These are phyloP conservation scores for Elegia similella DNA, from an alignment of 2,888 invertebrate genomes.

Conservation along the genomic window DNA sequence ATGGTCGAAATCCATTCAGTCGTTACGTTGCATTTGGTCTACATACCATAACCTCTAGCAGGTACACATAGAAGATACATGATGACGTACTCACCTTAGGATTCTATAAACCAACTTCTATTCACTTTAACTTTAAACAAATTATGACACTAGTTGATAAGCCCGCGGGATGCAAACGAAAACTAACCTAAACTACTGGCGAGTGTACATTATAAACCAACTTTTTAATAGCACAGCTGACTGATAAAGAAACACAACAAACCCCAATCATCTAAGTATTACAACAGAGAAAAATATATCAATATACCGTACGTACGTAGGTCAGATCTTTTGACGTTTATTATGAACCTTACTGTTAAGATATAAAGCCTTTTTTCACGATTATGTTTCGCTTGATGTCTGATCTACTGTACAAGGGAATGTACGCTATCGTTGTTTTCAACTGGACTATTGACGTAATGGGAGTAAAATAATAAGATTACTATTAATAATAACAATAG, in stretches of 20 bases:
- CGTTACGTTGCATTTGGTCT: too few relatives aligned
- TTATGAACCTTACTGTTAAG: too few relatives aligned
- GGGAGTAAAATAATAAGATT: constrained; percentile 28
- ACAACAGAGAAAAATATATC: too few relatives aligned
- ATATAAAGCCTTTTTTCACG: too few relatives aligned
- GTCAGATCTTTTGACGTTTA: too few relatives aligned
- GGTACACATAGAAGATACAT: too few relatives aligned
- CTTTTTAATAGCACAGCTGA: constrained; percentile 38
- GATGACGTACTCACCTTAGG: too few relatives aligned
- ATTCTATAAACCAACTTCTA: neutral
- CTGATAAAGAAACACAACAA: constrained; percentile 41
- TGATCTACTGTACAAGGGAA: neutral
- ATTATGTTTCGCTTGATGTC: too few relatives aligned
- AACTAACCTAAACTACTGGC: constrained; percentile 37
- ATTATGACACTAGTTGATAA: neutral
- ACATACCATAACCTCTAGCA: too few relatives aligned
- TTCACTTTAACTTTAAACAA: neutral
- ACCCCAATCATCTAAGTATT: neutral
- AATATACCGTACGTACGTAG: too few relatives aligned
- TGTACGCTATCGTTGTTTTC: constrained; percentile 14
- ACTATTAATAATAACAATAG: constrained; percentile 6
- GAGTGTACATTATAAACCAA: constrained; percentile 37
- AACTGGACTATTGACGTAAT: constrained; percentile 36
- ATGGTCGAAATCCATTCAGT: too few relatives aligned
- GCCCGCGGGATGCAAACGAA: neutral